phyloP scores from a whole-genome alignment of 1,140 invertebrate species.

The Belonocnema kinseyi region DNA sequence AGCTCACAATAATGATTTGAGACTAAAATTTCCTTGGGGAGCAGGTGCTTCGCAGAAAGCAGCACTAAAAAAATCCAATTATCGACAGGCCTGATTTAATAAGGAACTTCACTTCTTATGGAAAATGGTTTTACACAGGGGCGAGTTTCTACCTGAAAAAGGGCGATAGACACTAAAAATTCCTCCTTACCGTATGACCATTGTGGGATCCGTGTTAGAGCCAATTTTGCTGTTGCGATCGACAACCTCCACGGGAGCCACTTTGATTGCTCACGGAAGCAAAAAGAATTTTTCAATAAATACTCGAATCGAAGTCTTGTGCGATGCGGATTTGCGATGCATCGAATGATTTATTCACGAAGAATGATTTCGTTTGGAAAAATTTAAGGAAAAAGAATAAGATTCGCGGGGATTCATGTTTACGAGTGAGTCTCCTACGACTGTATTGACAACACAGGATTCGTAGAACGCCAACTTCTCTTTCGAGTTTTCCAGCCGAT shows the following conservation, averaged over 20 bases:
- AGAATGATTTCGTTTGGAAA: not conserved
- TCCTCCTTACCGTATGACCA: conserved; percentile 72
- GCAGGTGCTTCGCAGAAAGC: conserved; percentile 6
- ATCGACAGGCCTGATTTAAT: conserved; percentile 13
- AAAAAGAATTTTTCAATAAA: conserved; percentile 14
- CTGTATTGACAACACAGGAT: conserved; percentile 26
- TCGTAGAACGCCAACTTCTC: conserved; percentile 20
- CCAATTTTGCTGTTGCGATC: conserved; percentile 64
- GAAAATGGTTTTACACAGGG: not conserved
- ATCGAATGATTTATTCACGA: conserved; percentile 3
- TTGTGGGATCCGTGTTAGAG: conserved; percentile 71
- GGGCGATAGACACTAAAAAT: conserved; percentile 21
- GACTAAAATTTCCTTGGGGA: not conserved
- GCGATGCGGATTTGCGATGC: not conserved
- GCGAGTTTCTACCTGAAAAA: conserved; percentile 20
- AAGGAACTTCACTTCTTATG: not conserved
- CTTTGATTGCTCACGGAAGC: conserved; percentile 50
- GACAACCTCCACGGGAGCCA: conserved; percentile 62
- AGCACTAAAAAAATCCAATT: conserved; percentile 19
- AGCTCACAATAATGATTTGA: no score
- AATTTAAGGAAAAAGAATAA: not conserved
- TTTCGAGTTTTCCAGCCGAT: not conserved
- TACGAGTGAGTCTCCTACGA: conserved; percentile 8
- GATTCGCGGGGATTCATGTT: conserved; percentile 1
- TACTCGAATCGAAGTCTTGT: conserved; percentile 7